Base-by-base conservation (phyloP, 1,140 invertebrate species). In the Helicorthomorpha holstii region DNA sequence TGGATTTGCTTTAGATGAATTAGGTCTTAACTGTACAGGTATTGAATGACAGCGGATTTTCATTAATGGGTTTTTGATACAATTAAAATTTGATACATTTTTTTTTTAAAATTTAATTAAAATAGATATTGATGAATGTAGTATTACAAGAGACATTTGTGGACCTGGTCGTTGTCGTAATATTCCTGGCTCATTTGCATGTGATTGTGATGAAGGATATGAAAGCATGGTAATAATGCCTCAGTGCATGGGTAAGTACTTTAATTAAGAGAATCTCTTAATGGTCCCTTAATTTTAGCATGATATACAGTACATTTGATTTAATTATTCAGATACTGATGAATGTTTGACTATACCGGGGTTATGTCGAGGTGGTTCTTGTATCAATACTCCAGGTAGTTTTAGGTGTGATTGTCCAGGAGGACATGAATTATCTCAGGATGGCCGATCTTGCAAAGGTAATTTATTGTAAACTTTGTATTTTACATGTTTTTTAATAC, bases 121-220 rank as follows among this genome's bases (percentile, higher is more conserved):
- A 69, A 21, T 57, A 80, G 85, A 91, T 64, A 87, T 90, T 62
- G 81, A 92, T 63, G 87, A 92, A 64, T 92, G 87, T 63, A 79
- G 75, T 59, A 88, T 90, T 26, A 82, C 87, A 62, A 78, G 76
- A 56, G 83, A 79, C 42, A 81, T 88, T 21, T 91, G 85, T 68
- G 83, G 82, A 1, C 81, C 84, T 58, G 85, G 85, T 23, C 78
- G 78, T 7, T 92, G 87, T 66, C 74, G 76, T 52, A 90, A 91
- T 65, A 80, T 77, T 3, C 82, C 83, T 34, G 87, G 86, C 4
- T 76, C 78, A 60, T 92, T 90, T 67, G 72, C 75, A 16, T 92
- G 87, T 65, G 76, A 81, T 45, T 91, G 86, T 67, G 75, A 77
- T 56, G 67, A 76, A 42, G 87, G 87, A 2, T 88, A 79, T 63